phyloP scores from a whole-genome alignment of 2,888 invertebrate species.

The Orthosia cruda region DNA sequence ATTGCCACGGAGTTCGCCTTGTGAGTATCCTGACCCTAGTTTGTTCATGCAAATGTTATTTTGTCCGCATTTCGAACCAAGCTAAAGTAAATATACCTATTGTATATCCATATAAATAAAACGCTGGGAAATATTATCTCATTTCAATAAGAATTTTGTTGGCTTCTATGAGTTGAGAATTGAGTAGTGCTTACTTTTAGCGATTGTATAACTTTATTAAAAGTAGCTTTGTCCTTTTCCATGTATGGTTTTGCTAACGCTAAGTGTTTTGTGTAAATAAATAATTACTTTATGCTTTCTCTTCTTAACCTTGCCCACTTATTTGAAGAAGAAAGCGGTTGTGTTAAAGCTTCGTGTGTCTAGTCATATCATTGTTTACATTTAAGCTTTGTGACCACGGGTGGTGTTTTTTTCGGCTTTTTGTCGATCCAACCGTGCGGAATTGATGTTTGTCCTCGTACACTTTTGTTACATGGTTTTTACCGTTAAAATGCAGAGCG shows the following conservation, averaged over 20 bases:
- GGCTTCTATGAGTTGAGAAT: constrained; percentile 41
- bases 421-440: not conserved
- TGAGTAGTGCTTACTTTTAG: constrained; percentile 13
- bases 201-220: constrained; percentile 1
- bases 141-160: constrained; percentile 60
- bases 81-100: constrained; percentile 48
- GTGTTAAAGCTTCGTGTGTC: not conserved
- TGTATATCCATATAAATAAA: constrained; percentile 49
- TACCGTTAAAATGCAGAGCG: not conserved
- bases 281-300: constrained; percentile 21
- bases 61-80: constrained; percentile 39
- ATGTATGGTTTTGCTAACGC: constrained; percentile 10
- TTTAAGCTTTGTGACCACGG: not conserved
- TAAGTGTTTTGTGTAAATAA: constrained; percentile 41
- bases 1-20: constrained; percentile 20
- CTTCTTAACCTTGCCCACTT: constrained; percentile 29
- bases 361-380: constrained; percentile 5
- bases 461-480: not conserved
- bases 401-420: not conserved
- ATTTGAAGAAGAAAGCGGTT: constrained; percentile 7
- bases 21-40: constrained; percentile 24
- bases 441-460: not conserved
- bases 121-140: constrained; percentile 45
- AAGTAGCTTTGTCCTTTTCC: constrained; percentile 18
- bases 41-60: constrained; percentile 56